Percentiles rank a stretch among this genome's conserved stretches.
Conservation (phyloP, 2,888 invertebrate genomes). For the Philopedon plagiatum region DNA sequence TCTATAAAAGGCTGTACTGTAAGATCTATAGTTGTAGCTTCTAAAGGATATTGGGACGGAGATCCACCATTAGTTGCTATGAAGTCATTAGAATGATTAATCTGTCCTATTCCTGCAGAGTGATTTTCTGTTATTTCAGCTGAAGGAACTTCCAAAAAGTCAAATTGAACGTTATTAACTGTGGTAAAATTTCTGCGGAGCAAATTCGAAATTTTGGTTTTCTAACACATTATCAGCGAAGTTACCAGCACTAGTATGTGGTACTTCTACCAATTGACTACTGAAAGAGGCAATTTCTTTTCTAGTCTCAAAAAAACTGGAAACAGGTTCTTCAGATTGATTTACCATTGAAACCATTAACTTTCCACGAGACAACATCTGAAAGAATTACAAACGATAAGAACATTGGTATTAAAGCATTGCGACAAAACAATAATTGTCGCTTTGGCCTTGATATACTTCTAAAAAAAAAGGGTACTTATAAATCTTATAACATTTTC, state of each 20-base stretch:
- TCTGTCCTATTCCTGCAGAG: not conserved
- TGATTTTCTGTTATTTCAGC: slow-evolving; percentile 1
- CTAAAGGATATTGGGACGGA: too few relatives aligned
- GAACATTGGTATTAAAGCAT: not conserved
- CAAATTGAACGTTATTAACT: slow-evolving; percentile 16
- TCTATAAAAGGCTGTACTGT: too few relatives aligned
- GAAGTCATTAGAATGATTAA: slow-evolving; percentile 7
- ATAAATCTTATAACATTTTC: too few relatives aligned
- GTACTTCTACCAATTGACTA: not conserved
- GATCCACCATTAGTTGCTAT: not conserved
- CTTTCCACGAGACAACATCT: slow-evolving; percentile 8
- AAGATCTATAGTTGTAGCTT: too few relatives aligned
- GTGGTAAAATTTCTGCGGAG: slow-evolving; percentile 12
- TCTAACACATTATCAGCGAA: too few relatives aligned
- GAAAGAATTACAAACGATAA: not conserved
- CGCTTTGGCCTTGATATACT: not conserved
- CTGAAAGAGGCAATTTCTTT: not conserved
- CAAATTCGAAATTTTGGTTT: not conserved
- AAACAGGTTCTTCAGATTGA: not conserved
- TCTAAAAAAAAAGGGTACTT: too few relatives aligned
- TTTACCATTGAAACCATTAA: slow-evolving; percentile 8
- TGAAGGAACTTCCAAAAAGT: slow-evolving; percentile 22
- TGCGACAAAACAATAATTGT: not conserved
- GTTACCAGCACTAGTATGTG: not conserved
- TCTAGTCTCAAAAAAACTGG: slow-evolving; percentile 3